Conservation (phyloP, 2,113 vertebrate species). For the Archocentrus centrarchus region DNA sequence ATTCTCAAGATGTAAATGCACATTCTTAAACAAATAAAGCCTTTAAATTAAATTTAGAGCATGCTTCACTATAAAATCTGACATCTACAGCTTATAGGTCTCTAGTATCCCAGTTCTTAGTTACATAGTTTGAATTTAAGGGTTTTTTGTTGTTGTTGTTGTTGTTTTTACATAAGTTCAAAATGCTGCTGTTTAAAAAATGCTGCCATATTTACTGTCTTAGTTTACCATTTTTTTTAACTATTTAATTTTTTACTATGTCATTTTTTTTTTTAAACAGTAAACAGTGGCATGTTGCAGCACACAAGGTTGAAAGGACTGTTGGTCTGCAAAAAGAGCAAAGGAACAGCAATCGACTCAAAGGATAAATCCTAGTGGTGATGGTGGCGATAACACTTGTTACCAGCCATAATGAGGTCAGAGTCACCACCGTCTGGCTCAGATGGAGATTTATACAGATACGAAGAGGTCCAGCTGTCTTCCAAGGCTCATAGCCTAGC, state of each 20-base stretch:
- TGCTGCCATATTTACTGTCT: not conserved
- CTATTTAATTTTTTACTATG: not conserved
- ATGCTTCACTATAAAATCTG: not conserved
- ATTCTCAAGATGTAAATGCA: not conserved
- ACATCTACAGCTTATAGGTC: not conserved
- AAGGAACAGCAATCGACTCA: not conserved
- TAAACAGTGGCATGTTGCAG: not conserved
- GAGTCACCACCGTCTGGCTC: conserved; percentile 69
- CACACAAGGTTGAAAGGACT: not conserved
- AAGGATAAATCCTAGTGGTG: conserved; percentile 73
- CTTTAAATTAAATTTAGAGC: not conserved
- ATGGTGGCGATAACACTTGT: conserved; percentile 69
- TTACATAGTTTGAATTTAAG: no score
- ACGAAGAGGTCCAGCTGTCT: conserved; percentile 66
- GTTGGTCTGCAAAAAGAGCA: conserved; percentile 19
- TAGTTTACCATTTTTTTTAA: not conserved
- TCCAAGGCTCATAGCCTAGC: conserved; percentile 33
- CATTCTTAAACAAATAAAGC: not conserved
- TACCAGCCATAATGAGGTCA: conserved; percentile 78
- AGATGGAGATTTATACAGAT: conserved; percentile 78
- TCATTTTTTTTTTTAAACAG: not conserved
- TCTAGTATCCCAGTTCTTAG: not conserved
- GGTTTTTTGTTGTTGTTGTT: no score
- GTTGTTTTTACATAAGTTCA: no score
- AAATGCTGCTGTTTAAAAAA: no score